These are phyloP conservation scores for Drosophila lacteicornis DNA, from an alignment of 1,140 invertebrate genomes.

Conservation along the genomic window DNA sequence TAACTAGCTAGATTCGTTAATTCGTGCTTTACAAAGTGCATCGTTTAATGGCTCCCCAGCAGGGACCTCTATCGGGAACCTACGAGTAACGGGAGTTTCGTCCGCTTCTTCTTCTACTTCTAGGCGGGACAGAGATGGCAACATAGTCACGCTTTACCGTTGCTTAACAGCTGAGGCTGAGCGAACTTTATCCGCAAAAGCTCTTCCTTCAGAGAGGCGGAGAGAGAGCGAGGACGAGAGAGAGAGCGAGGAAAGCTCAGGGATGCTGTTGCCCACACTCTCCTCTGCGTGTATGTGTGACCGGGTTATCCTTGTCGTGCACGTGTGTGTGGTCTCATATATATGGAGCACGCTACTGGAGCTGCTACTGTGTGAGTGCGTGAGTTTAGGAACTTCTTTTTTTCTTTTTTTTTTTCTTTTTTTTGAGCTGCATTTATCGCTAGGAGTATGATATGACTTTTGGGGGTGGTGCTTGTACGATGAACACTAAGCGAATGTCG, in stretches of 20 bases:
- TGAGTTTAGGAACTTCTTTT: slow-evolving; percentile 18
- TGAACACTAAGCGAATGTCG: slow-evolving; percentile 30
- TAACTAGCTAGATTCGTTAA: slow-evolving; percentile 16
- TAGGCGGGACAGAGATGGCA: slow-evolving; percentile 25
- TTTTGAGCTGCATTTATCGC: slow-evolving; percentile 44
- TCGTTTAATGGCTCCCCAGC: slow-evolving; percentile 18
- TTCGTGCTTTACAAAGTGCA: slow-evolving; percentile 42
- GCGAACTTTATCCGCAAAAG: slow-evolving; percentile 43
- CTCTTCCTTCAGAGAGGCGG: slow-evolving; percentile 17
- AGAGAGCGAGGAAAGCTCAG: slow-evolving; percentile 18
- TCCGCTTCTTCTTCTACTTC: slow-evolving; percentile 7
- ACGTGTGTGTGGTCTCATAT: slow-evolving; percentile 35
- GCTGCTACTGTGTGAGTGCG: slow-evolving; percentile 33
- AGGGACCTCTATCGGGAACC: slow-evolving; percentile 20
- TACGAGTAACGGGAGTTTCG: slow-evolving; percentile 9
- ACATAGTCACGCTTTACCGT: slow-evolving; percentile 14
- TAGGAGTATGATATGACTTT: slow-evolving; percentile 43
- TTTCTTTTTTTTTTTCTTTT: slow-evolving; percentile 1
- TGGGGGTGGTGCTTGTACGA: slow-evolving; percentile 18
- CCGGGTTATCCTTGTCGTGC: slow-evolving; percentile 53
- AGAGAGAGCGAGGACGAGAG: slow-evolving; percentile 16
- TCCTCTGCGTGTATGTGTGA: slow-evolving; percentile 47
- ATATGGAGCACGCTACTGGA: slow-evolving; percentile 47
- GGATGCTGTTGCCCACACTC: slow-evolving; percentile 49
- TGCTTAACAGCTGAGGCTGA: slow-evolving; percentile 43